Conservation (phyloP, 2,888 invertebrate species). For the Pseudanteris insignis region DNA sequence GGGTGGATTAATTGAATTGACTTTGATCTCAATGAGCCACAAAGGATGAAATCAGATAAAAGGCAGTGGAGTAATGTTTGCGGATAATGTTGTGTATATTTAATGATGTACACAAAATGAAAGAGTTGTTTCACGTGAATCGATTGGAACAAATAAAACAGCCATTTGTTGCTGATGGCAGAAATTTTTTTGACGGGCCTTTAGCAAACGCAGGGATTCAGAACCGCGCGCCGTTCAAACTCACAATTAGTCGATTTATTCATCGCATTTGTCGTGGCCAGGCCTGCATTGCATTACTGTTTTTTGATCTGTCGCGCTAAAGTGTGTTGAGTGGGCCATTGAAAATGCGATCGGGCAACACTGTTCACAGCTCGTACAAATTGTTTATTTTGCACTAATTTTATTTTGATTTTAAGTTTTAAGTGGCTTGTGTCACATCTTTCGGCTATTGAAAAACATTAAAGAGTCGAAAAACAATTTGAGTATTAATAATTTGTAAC, state of each 20-base stretch:
- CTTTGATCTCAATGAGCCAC: conserved; percentile 9
- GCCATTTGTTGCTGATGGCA: too few relatives aligned
- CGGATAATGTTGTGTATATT: conserved; percentile 26
- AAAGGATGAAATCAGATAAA: background rate
- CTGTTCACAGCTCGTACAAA: too few relatives aligned
- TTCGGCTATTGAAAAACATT: too few relatives aligned
- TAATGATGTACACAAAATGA: conserved; percentile 15
- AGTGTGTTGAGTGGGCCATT: too few relatives aligned
- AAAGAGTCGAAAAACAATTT: background rate
- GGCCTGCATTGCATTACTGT: background rate
- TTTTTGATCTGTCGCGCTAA: too few relatives aligned
- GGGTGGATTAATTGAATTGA: conserved; percentile 27
- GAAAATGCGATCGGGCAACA: too few relatives aligned
- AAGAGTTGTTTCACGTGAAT: conserved; percentile 15
- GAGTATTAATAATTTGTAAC: background rate
- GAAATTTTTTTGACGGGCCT: conserved; percentile 9
- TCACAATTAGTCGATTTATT: conserved; percentile 9
- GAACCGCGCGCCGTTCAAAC: conserved; percentile 5
- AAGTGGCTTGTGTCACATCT: too few relatives aligned
- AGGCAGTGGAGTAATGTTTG: conserved; percentile 1
- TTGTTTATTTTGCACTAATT: too few relatives aligned
- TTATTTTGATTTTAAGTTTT: too few relatives aligned
- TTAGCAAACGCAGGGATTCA: conserved; percentile 10
- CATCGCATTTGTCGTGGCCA: conserved; percentile 7
- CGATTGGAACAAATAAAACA: conserved; percentile 22